Base-by-base conservation (phyloP, 2,888 invertebrate genomes). In the Mesorhabditis sp. region DNA sequence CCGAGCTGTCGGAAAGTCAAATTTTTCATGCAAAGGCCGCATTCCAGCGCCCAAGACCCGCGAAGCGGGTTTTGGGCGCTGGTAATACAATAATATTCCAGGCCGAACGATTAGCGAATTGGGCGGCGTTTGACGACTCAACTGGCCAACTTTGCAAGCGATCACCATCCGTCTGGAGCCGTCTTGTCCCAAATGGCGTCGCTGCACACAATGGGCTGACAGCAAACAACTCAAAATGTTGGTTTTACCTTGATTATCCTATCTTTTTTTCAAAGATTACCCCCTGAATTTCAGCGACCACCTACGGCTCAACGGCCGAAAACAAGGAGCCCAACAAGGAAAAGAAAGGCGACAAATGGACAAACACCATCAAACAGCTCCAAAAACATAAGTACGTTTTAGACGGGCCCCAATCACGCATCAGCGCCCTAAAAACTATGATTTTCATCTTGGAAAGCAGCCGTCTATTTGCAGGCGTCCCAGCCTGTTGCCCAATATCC, bases 351-450 rank as follows among this genome's bases (percentile, higher is more conserved):
- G 76, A 77, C 41, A 80, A 80, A 68, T 84, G 83, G 83, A 72
- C 73, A 5, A 74, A 73, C 15, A 76, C 80, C 0, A 75, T 84
- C 50, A 77, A 79, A 68, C 81, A 83, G 67, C 77, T 83, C 43
- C 84, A 83, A 65, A 82, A 80, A 62, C 79, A 83, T 71, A 82
- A 83, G 82, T 83, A 65, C 69, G 80, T 74, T 68, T 28, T 28
- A 28, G 28, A 28, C 1, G 28, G 28, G 28, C 28, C 28, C 28
- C 28, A 28, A 28, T 28, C 28, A 28, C 28, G 28, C 28, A 28
- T 28, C 28, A 28, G 28, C 28, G 28, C 28, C 28, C 28, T 28
- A 28, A 28, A 28, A 50, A 50, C 2, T 50, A 10, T n/a, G 58
- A 50, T 13, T 50, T n/a, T 50, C 58, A 50, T 13, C 7, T 50